Percentiles rank a stretch among this genome's conserved stretches.
Conservation (phyloP, 2,797 vertebrate genomes). For the Coccyzus lansbergi region DNA sequence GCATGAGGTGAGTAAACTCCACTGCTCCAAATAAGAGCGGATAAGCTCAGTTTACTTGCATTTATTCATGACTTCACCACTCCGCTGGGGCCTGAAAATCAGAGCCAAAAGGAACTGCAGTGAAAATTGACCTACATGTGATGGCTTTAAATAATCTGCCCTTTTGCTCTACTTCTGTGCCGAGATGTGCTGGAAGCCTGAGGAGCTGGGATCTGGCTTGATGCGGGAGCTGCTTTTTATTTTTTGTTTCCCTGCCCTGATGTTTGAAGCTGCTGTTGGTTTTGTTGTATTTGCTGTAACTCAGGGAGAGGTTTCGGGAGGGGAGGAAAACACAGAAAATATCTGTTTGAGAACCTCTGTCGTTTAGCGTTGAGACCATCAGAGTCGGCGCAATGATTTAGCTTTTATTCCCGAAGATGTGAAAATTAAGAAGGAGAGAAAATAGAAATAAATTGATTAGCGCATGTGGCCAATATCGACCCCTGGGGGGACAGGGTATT, state of each 20-base stretch:
- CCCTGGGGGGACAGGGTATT: background rate
- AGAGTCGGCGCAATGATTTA: background rate
- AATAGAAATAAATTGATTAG: background rate
- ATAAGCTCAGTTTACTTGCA: constrained; percentile 73
- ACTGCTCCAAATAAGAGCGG: constrained; percentile 67
- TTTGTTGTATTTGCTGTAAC: background rate
- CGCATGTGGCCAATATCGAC: background rate
- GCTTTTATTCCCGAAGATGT: background rate
- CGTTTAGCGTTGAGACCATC: background rate
- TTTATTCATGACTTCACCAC: constrained; percentile 73
- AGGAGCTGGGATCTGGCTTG: constrained; percentile 51
- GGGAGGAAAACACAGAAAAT: background rate
- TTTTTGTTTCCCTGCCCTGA: constrained; percentile 28
- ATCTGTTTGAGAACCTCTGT: background rate
- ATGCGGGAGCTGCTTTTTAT: constrained; percentile 33
- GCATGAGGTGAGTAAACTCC: constrained; percentile 70
- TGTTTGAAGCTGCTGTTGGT: constrained; percentile 10
- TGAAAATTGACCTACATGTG: constrained; percentile 70
- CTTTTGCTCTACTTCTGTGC: constrained; percentile 67
- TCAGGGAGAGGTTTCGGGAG: background rate
- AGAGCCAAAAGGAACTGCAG: constrained; percentile 69
- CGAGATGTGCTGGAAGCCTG: constrained; percentile 54
- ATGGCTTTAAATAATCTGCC: constrained; percentile 70
- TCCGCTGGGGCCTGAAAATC: constrained; percentile 70
- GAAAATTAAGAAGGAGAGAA: background rate